Conservation (phyloP, 2,797 vertebrate genomes). For the Odontamblyopus lacepedii region DNA sequence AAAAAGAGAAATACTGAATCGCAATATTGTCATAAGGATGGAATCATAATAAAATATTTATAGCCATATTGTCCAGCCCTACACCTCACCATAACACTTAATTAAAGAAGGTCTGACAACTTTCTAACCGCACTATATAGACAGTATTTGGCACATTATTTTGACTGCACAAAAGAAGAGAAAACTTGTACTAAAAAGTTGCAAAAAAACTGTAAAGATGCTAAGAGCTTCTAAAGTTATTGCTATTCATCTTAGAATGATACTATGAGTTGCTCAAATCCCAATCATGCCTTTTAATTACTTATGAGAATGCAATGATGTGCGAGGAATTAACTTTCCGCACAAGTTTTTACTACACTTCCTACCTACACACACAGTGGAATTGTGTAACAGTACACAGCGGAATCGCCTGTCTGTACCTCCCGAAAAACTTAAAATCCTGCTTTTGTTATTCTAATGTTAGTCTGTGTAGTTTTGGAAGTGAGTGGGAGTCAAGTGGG, state of each 20-base stretch:
- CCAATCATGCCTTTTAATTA: slow-evolving; percentile 2
- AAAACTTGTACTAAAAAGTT: neutral
- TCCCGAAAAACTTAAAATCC: neutral
- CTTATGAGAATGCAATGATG: neutral
- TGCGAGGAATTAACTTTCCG: neutral
- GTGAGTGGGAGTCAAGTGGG: slow-evolving; percentile 33
- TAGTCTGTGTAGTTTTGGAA: slow-evolving; percentile 18
- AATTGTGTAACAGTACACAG: neutral
- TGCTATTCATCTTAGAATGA: neutral
- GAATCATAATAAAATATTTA: no score
- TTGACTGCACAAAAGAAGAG: neutral
- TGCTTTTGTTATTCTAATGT: no score
- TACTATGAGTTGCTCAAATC: neutral
- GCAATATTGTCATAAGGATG: no score
- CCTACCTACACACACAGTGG: neutral
- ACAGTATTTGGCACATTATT: neutral
- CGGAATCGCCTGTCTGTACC: neutral
- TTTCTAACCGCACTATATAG: neutral
- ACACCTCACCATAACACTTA: no score
- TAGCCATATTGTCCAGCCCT: no score
- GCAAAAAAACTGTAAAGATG: neutral
- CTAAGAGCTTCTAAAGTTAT: neutral
- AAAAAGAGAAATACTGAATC: no score
- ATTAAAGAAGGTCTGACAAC: no score
- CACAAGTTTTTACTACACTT: slow-evolving; percentile 1